Evolutionary conservation across 2,113 vertebrate species (phyloP), one percentile per base, ranked within the genome.

Genomic region (Trochalopteron elliotii): DNA sequence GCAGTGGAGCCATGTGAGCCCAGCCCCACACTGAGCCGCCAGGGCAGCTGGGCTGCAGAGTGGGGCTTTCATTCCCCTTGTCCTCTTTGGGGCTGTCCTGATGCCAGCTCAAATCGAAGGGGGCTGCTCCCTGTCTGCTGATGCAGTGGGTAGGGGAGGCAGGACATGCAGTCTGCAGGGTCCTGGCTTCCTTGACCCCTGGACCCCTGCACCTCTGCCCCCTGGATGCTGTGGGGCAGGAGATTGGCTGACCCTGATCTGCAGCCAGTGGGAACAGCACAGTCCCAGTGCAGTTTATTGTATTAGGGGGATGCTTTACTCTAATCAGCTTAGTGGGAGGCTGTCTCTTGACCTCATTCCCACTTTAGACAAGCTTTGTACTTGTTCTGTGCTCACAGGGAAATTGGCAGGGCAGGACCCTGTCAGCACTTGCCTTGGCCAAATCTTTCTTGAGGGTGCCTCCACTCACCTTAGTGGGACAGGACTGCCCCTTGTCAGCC

Each of bases 251-350:
- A 89, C 80, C 94, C 83, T 1, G 39, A 89, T 79, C 64, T 83
- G 89, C 53, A 71, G 49, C 45, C 0, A 6, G 61, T 75, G 77
- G 90, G 83, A 93, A 71, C 75, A 1, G 23, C 72, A 25, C 25
- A 9, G 40, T 47, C 27, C 37, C 3, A 42, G 47, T 0, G 6
- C 61, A 71, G 72, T 74, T 92, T 84, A 90, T 85, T 91, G 95
- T 74, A 89, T 96, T 97, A 93, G 78, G 84, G 86, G 78, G 80
- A 57, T 9, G 61, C 78, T 93, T 96, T 52, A 40, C 63, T 30
- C 90, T 97, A 97, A 97, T 94, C 96, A 30, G 87, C 94, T 97
- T 93, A 96, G 90, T 1, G 5, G 76, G 90, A 88, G 15, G 88
- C 88, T 19, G 47, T 80, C 77, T 64, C 79, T 76, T 94, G 96